Evolutionary conservation across 2,113 vertebrate species (phyloP), one percentile per base, ranked within the genome.

Genomic region (Ceyx melanurus): DNA sequence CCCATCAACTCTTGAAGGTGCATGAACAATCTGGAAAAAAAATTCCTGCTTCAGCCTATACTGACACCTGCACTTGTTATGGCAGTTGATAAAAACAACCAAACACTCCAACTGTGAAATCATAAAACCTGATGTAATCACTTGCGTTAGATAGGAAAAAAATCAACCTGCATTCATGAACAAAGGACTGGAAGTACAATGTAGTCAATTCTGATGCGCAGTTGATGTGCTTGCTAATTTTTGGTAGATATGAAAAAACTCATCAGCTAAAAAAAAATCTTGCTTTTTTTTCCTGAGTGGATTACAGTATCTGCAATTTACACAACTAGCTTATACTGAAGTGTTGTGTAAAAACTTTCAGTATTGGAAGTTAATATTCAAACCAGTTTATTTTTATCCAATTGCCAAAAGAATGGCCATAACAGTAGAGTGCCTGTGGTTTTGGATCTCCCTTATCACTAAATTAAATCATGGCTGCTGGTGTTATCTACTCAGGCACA

Each of bases 171-270:
- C 1, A 4, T 6, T 6, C 6, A 1, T 1, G 4, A 11, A 10
- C 11, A 2, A 2, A 6, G 14, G 33, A 3, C 6, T 11, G 10
- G 10, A 31, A 28, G 14, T 1, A 1, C 4, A 26, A 3, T 0
- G 5, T 19, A 78, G 65, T 4, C 13, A 4, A 16, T 11, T 54
- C 8, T 4, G 18, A 1, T 0, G 6, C 0, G 1, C 40, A 19
- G 15, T 25, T 18, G 15, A 3, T 0, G 8, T 1, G 29, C 25
- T 3, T 20, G 42, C 15, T 11, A 20, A n/a, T 19, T 71, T 4
- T 19, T 28, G 13, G 10, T 15, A 16, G 0, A 10, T 22, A 4
- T 20, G 3, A 13, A 11, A 29, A 6, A 83, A 70, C 10, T 7
- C 33, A 50, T 10, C 23, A 28, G 40, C 18, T 43, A 11, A 18